Evolutionary conservation across 2,113 vertebrate genomes (phyloP), one percentile per base, ranked within the genome.

Genomic region (Macroglossus sobrinus): DNA sequence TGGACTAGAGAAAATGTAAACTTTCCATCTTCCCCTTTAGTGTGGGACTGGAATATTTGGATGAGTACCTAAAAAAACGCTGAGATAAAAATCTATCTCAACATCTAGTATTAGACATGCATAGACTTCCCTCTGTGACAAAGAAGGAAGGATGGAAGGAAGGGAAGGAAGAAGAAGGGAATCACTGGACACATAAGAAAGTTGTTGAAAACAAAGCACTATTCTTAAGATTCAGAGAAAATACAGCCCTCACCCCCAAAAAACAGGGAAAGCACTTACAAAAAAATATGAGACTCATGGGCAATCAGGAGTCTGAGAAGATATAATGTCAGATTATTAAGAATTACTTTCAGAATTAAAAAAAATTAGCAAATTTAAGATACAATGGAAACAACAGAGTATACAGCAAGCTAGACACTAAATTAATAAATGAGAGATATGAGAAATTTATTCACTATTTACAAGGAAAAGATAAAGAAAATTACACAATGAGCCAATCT

Each of bases 171-270:
- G 24, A 35, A 57, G 6, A 28, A n/a, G 55, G 33, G 26, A 71
- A 22, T 78, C 35, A 55, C 24, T 71, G 22, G 75, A 79, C 14
- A 64, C 78, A 61, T 12, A 21, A 53, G 61, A 90, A 28, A 80
- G 61, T 38, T 45, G 7, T 72, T 88, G 7, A 68, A 75, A 96
- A 85, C 64, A 71, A 75, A 78, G 1, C 22, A 16, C 24, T n/a
- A 18, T 78, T 94, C 87, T 92, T 90, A 72, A 75, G 74, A 97
- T 45, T 66, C 50, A 38, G 57, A 69, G 59, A 11, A 94, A 94
- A 84, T 50, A 93, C 0, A 14, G 24, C 1, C 16, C 18, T 45
- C 13, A n/a, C 14, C 50, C 38, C 26, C 30, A 85, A 91, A 47
- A 93, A 66, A 87, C 1, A 93, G 24, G 18, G 24, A 89, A 88